phyloP scores from a whole-genome alignment of 2,113 vertebrate species.

The Glaucomys volans region DNA sequence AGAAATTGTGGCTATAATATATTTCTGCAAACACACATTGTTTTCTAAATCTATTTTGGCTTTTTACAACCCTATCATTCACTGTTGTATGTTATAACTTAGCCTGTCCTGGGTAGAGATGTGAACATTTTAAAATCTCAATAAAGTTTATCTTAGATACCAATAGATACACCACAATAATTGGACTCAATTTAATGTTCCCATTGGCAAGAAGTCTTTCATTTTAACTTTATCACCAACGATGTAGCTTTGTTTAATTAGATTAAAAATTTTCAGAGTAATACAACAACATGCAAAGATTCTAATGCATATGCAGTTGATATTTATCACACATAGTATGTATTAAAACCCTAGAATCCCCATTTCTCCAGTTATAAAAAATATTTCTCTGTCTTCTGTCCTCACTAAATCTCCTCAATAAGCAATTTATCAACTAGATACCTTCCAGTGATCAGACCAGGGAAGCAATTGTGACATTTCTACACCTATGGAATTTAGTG shows the following conservation, averaged over 20 bases:
- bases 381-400: not conserved
- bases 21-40: conserved; percentile 26
- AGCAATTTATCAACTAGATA: not conserved
- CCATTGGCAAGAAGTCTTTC: not conserved
- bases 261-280: not conserved
- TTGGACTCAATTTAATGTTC: not conserved
- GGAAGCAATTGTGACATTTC: not conserved
- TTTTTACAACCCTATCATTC: not conserved
- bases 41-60: conserved; percentile 22
- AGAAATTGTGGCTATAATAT: not conserved
- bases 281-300: not conserved
- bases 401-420: not conserved
- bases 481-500: not conserved
- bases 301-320: not conserved
- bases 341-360: not conserved
- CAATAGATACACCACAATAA: not conserved
- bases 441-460: not conserved
- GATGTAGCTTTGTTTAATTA: not conserved
- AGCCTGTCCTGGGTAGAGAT: not conserved
- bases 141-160: not conserved
- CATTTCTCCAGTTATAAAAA: not conserved
- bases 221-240: not conserved
- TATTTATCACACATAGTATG: not conserved
- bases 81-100: not conserved
- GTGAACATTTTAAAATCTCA: not conserved